Conservation (phyloP, 2,888 invertebrate species). For the Drosophila meridionalis region DNA sequence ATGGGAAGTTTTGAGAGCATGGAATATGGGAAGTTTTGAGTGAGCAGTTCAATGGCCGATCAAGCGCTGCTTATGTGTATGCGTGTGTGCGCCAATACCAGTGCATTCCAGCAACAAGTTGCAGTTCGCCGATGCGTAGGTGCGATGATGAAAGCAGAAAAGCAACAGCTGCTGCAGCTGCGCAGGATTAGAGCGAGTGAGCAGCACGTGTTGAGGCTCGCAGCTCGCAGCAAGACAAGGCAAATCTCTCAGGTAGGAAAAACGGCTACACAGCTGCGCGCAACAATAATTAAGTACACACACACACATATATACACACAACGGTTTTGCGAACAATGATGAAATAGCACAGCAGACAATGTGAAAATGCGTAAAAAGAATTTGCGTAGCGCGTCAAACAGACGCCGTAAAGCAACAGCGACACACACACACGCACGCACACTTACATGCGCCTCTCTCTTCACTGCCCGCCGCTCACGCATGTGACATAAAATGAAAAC, state of each 20-base stretch:
- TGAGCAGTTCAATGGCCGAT: conserved; percentile 47
- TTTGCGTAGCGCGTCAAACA: conserved; percentile 74
- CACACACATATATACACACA: conserved; percentile 5
- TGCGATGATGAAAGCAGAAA: not conserved
- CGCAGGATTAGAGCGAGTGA: conserved; percentile 14
- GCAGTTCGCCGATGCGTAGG: conserved; percentile 45
- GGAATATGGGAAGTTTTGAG: conserved; percentile 4
- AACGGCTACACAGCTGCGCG: conserved; percentile 51
- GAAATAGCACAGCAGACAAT: conserved; percentile 70
- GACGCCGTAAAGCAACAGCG: conserved; percentile 50
- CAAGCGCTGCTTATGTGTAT: not conserved
- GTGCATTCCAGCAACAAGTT: conserved; percentile 47
- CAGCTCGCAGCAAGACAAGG: not conserved
- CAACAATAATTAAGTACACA: conserved; percentile 25
- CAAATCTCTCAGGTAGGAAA: conserved; percentile 45
- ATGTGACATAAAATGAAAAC: conserved; percentile 61
- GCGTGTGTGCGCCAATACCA: conserved; percentile 27
- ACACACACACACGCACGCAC: conserved; percentile 9
- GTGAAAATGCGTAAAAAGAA: conserved; percentile 71
- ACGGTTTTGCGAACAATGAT: conserved; percentile 61
- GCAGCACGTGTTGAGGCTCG: conserved; percentile 39
- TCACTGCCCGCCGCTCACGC: conserved; percentile 39
- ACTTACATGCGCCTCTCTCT: conserved; percentile 11
- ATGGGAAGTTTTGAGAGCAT: conserved; percentile 1
- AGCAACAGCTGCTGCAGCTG: conserved; percentile 27